Evolutionary conservation across 2,888 invertebrate species (phyloP), one percentile per base, ranked within the genome.

Genomic region (Globia sparganii): DNA sequence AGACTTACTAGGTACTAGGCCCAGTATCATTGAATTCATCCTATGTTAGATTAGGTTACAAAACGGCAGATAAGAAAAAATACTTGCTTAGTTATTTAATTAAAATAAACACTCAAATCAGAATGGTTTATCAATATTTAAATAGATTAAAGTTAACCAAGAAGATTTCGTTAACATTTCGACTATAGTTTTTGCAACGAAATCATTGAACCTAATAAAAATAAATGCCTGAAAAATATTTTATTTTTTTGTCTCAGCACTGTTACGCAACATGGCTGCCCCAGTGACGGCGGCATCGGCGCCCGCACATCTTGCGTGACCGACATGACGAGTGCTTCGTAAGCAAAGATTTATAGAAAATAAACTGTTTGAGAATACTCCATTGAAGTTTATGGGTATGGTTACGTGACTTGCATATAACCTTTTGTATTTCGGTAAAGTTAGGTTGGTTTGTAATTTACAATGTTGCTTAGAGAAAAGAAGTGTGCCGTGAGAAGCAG

Each of bases 231-330:
- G 53, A 79, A 82, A 59, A 71, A 31, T 77, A 62, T 78, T 73
- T 78, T 73, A 62, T 40, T 69, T 79, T 84, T 62, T 78, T 81
- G 40, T 83, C 65, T 46, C 61, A 58, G 6, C n/a, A 58, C 25
- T 34, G 59, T 88, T 72, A 73, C 75, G 69, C 64, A 88, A 87
- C 34, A 37, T 59, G 43, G 72, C 67, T 85, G 87, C 40, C 87
- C 84, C 65, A 88, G 89, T 87, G 86, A 88, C 89, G 84, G 83
- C 65, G 58, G 15, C 37, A n/a, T 25, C 81, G 73, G 85, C 78
- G 87, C 78, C 78, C 65, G 79, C 81, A 75, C 87, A 82, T 88
- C 84, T 83, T 85, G 83, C 83, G 81, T 81, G 87, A 85, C 81
- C 72, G 67, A 78, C 66, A 72, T 81, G 77, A 78, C 72, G 72